Evolutionary conservation across 2,797 vertebrate species (phyloP), one percentile per base, ranked within the genome.

Genomic region (Channa striata): DNA sequence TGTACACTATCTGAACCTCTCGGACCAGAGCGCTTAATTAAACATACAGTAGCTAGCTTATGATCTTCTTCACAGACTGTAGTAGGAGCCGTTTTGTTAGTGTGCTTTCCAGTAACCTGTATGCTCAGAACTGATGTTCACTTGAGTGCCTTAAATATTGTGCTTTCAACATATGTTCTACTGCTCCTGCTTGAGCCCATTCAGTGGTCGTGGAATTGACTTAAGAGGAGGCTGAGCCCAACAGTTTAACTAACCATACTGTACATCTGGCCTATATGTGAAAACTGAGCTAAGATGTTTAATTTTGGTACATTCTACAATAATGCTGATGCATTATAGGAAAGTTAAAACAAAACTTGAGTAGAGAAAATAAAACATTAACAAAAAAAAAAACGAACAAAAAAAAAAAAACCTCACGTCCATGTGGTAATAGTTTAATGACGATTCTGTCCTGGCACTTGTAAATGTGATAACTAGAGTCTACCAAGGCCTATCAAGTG

Each of bases 361-460:
- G 67, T 21, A 71, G 83, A 80, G 6, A 59, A 77, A 74, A 82
- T 1, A 61, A 78, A 74, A 78, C 53, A 50, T 56, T 30, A 30
- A 30, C 25, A 30, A 30, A 30, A 30, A 4, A 30, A 63, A 37
- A 82, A 49, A 76, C 63, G 19, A 85, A 72, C 70, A 81, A 70
- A 82, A 43, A 82, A 68, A 82, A 64, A 30, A 30, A 30, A 30
- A 30, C 4, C 1, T 30, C 25, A 30, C 6, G 86, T 88, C 79
- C 74, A 71, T 25, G 75, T 91, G 66, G 78, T 88, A 87, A 88
- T 87, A 84, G 68, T 81, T 74, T 67, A 67, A 82, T 84, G 85
- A 87, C 80, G 86, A 87, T 83, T 90, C 83, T 82, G 76, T 90
- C 88, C 90, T 91, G 93, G 91, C 92, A 92, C 89, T 91, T 93